Evolutionary conservation across 2,113 vertebrate genomes (phyloP).

Genomic region (Talpa occidentalis): DNA sequence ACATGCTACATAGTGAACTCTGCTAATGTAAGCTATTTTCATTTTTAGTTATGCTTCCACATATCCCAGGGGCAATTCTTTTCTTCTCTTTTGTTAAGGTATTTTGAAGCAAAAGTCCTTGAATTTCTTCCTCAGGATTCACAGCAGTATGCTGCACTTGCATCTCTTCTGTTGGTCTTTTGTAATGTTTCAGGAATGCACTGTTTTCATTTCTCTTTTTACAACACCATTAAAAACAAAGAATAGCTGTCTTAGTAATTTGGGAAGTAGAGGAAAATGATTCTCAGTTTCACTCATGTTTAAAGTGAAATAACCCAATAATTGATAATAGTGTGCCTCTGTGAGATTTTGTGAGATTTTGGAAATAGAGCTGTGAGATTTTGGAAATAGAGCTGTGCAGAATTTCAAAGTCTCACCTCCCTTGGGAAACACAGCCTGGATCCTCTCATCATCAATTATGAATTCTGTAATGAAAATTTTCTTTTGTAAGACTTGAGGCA

Average conservation of each 20-base stretch:
- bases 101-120: background rate
- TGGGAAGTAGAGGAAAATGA: background rate
- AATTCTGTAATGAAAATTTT: slow-evolving; percentile 23
- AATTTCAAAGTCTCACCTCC: background rate
- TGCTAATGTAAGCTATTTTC: background rate
- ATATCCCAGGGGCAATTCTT: background rate
- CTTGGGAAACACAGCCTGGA: background rate
- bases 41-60: background rate
- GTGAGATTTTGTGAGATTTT: slow-evolving; percentile 20
- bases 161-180: background rate
- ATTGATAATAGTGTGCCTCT: background rate
- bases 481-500: background rate
- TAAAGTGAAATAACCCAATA: slow-evolving; percentile 47
- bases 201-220: slow-evolving; percentile 36
- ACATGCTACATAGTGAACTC: background rate
- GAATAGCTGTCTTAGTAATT: slow-evolving; percentile 41
- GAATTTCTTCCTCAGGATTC: background rate
- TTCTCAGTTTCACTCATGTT: slow-evolving; percentile 50
- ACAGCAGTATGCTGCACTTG: background rate
- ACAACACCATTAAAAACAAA: slow-evolving; percentile 42
- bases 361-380: background rate
- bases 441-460: background rate
- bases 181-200: slow-evolving; percentile 69
- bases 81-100: background rate
- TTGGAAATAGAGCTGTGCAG: background rate